Base-by-base conservation (phyloP, 2,797 vertebrate genomes). In the Crenichthys baileyi region DNA sequence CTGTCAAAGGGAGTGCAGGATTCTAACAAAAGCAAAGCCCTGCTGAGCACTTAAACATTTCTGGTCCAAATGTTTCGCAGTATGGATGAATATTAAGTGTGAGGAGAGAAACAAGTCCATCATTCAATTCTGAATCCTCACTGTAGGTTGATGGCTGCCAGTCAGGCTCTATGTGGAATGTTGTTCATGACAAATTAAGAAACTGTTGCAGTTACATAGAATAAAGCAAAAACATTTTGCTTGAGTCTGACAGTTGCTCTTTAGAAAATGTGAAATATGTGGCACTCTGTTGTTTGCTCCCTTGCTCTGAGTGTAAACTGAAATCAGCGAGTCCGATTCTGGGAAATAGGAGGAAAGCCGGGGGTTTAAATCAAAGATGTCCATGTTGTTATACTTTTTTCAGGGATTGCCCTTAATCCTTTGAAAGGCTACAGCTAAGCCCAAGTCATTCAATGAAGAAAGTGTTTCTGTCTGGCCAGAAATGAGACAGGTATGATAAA, bases 81-180 rank as follows among this genome's bases (percentile, higher is more conserved):
- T 20, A 13, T 46, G 76, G 82, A 83, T 77, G 80, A 83, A 83
- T 88, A 70, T 70, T 70, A 70, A 86, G 71, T 72, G 63, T 50
- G 75, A 72, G 55, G 60, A 79, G 79, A 81, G 39, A 77, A 81
- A 70, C 51, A 56, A 72, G 85, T 76, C 74, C 73, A 72, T 81
- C 55, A 11, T 41, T 76, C 81, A 72, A 73, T 60, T 78, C 50
- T 24, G 29, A 65, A 84, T 76, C 80, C 79, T 61, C 22, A 5
- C 84, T 68, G 86, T 72, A 72, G 77, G 61, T 77, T 72, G 76
- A 83, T 0, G 72, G 76, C 83, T 84, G 85, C 75, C 75, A 60
- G 77, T 83, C 79, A 61, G 1, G 39, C 68, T 71, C 41, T 56
- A 24, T 3, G 12, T 46, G 41, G 39, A 44, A 70, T 46, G 80